Base-by-base conservation (phyloP, 2,113 vertebrate species). In the Chaetorhynchus papuensis region DNA sequence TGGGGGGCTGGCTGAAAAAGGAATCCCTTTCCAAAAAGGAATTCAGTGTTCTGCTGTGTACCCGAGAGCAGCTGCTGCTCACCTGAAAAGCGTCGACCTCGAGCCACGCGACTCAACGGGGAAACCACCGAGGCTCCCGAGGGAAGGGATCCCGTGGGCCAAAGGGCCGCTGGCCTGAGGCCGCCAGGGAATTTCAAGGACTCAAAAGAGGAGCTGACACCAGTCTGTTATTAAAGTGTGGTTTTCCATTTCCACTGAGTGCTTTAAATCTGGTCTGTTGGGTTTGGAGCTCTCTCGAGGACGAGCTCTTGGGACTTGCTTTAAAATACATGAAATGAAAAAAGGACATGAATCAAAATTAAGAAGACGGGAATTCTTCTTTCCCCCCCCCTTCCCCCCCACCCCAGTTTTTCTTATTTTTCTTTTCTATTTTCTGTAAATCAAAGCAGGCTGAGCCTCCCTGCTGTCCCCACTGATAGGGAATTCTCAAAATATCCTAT, bases 361-460 rank as follows among this genome's bases (percentile, higher is more conserved):
- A 88, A 91, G 56, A 89, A 90, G 56, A 68, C 4, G 31, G 87
- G 92, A 96, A 87, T 63, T 96, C 79, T 84, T 54, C 30, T 63
- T 9, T 28, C 0, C 19, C 30, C 21, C 14, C 37, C 24, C 10
- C 9, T 4, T 1, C n/a, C 45, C 14, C 11, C 53, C 37, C 20
- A 4, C 31, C 39, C 45, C 30, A 37, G 21, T 50, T 53, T 45
- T 39, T 59, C 15, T 12, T 31, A 47, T 27, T 44, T 39, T 70
- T 19, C 33, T 49, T 50, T 9, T 31, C 60, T 68, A 68, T 53
- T 63, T 80, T 57, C n/a, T 83, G 76, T 91, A 96, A 97, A 95
- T 97, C 95, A 96, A 98, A 97, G 94, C 93, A 97, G 97, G 96
- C 65, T 61, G 75, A 91, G 60, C 89, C 81, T 96, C 92, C 95